Base-by-base conservation (phyloP, 2,797 vertebrate genomes). In the Chrosomus eos region DNA sequence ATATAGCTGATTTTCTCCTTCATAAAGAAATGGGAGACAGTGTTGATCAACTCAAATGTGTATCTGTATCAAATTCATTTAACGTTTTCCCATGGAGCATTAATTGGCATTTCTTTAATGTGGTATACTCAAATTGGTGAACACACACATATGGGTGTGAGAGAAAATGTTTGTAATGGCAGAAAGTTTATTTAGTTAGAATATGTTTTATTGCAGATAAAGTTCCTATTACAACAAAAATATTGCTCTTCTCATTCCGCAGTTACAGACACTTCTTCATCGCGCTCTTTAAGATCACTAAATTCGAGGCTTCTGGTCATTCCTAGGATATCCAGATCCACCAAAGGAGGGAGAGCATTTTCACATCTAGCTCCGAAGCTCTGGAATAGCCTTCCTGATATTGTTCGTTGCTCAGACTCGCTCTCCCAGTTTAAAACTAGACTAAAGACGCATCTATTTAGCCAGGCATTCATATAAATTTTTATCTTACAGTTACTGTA, bases 1-100 rank as follows among this genome's bases (percentile, higher is more conserved):
- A 80, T 80, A 66, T 48, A 67, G 62, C 62, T 36, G 62, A 67
- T 80, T 80, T 80, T 80, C 11, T 67, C 28, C 28, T 67, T 66
- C 62, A 33, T 45, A 36, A 80, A 60, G n/a, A 60, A 26, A 66
- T 16, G 5, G 23, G 13, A 51, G 58, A 73, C 40, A 31, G 7
- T 73, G 55, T 45, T 33, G 43, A 73, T 82, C 55, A 64, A 4
- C 40, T 33, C 11, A 33, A 51, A 38, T 36, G 40, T 36, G 28
- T 33, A 11, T 74, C 21, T 48, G 45, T 33, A 31, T 60, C n/a
- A 23, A 45, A 79, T 33, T 62, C 3, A 66, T 66, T 66, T 66
- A 43, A 36, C 19, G 8, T 71, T 58, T 58, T 71, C 31, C n/a
- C 8, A 40, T 70, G 45, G 8, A 18, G 8, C 5, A 55, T 67